phyloP scores from a whole-genome alignment of 2,113 vertebrate genomes.

The Myiozetetes cayanensis region DNA sequence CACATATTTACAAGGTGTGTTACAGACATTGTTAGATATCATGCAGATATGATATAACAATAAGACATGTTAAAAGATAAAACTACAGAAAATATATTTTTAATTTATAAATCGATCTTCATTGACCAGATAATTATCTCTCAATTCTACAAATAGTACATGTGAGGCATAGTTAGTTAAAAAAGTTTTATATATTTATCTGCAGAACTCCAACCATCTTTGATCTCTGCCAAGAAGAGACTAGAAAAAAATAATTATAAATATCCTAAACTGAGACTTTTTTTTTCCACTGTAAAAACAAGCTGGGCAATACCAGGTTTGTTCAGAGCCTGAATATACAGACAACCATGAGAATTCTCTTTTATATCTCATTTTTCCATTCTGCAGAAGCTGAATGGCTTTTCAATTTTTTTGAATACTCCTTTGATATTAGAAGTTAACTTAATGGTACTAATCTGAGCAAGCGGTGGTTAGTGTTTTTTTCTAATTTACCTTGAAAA shows the following conservation, averaged over 20 bases:
- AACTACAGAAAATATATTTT: neutral
- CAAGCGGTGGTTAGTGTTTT: neutral
- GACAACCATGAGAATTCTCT: neutral
- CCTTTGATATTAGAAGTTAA: neutral
- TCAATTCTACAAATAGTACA: neutral
- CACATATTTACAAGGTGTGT: neutral
- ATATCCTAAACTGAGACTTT: neutral
- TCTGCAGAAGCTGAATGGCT: neutral
- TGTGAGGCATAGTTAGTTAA: neutral
- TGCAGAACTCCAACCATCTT: neutral
- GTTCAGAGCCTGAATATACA: neutral
- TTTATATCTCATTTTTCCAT: neutral
- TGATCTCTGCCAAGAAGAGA: neutral
- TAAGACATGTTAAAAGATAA: neutral
- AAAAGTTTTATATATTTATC: neutral
- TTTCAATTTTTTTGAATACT: neutral
- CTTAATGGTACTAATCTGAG: neutral
- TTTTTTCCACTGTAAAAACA: neutral
- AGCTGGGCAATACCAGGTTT: neutral
- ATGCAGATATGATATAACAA: accelerated
- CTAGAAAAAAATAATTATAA: neutral
- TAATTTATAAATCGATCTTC: neutral
- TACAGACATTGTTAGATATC: neutral
- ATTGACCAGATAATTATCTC: neutral
- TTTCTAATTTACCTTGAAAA: neutral